phyloP scores from a whole-genome alignment of 2,797 vertebrate species.

The Harpagifer antarcticus region DNA sequence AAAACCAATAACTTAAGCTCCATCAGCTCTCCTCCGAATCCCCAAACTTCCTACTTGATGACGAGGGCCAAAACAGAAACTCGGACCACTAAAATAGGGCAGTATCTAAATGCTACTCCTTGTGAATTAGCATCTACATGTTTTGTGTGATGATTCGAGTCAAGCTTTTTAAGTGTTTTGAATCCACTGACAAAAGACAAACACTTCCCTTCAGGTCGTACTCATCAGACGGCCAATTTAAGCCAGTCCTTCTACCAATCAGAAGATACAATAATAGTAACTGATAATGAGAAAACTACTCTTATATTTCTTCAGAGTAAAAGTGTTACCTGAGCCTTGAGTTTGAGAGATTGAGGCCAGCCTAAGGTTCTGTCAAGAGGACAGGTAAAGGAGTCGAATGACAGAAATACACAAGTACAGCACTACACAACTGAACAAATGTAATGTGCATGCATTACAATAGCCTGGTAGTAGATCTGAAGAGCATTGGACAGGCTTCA shows the following conservation, averaged over 20 bases:
- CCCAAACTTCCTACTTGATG: neutral
- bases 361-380: neutral
- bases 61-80: neutral
- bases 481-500: slow-evolving; percentile 61
- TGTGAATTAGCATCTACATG: neutral
- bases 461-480: slow-evolving; percentile 58
- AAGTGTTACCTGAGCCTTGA: neutral
- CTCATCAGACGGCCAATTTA: slow-evolving; percentile 7
- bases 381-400: neutral
- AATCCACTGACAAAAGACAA: slow-evolving; percentile 27
- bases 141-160: slow-evolving; percentile 1
- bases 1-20: neutral
- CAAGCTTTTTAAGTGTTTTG: slow-evolving; percentile 36
- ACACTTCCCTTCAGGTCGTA: neutral
- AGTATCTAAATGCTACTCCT: neutral
- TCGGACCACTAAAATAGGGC: slow-evolving; percentile 4
- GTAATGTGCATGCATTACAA: slow-evolving; percentile 78
- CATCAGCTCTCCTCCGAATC: neutral
- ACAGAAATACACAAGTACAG: slow-evolving; percentile 5
- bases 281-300: neutral
- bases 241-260: neutral
- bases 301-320: neutral
- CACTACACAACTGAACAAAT: slow-evolving; percentile 52
- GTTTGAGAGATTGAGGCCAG: neutral
- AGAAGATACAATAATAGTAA: slow-evolving; percentile 2